Conservation (phyloP, 2,113 vertebrate species). For the Rhagologus leucostigma region DNA sequence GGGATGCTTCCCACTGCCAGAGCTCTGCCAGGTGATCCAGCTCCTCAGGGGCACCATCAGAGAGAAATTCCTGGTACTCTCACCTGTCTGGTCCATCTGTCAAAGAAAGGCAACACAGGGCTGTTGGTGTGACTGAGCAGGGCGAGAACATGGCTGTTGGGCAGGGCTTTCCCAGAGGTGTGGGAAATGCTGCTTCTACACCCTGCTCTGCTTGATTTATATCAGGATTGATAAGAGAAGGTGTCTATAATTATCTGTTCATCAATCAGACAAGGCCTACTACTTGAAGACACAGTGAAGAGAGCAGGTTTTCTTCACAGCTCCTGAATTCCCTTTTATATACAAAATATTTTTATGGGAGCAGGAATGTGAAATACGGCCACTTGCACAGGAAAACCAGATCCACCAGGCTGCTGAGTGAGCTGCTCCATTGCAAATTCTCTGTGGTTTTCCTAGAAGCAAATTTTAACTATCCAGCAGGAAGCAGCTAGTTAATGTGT, state of each 20-base stretch:
- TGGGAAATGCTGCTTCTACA: background rate
- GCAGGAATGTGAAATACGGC: background rate
- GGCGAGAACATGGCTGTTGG: background rate
- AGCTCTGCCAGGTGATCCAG: background rate
- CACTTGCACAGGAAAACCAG: background rate
- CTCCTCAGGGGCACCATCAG: background rate
- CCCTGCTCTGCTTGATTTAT: background rate
- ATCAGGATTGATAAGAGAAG: background rate
- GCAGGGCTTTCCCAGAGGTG: background rate
- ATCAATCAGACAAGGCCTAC: background rate
- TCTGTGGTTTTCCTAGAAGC: background rate
- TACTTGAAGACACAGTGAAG: background rate
- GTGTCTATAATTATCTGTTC: background rate
- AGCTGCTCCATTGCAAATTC: background rate
- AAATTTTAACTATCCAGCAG: background rate
- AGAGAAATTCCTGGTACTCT: background rate
- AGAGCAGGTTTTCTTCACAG: background rate
- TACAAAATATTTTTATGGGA: background rate
- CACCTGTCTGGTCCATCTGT: background rate
- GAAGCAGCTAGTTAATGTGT: background rate
- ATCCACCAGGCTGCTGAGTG: background rate
- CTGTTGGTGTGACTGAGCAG: background rate
- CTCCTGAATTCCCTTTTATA: background rate
- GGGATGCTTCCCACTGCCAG: background rate
- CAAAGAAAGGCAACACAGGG: background rate